Evolutionary conservation across 2,888 invertebrate species (phyloP), one percentile per base, ranked within the genome.

Genomic region (Plagodis pulveraria): DNA sequence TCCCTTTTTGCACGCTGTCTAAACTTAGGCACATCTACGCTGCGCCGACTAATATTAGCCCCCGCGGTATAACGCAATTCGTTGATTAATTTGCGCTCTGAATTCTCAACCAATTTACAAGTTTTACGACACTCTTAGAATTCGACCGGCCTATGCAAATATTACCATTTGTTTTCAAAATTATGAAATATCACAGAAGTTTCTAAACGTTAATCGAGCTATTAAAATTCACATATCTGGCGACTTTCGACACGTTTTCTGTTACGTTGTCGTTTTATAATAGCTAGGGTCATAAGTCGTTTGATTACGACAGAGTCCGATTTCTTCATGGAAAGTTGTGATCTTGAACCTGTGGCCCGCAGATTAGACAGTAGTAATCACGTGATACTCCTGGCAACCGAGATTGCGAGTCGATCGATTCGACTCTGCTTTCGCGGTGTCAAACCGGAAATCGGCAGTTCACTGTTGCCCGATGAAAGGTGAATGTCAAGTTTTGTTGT

Each of bases 401-500:
- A 63, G 71, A 72, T 49, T 34, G 60, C 52, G 41, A 62, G 61
- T 56, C 46, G 65, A 54, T 40, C 40, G 44, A 52, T 44, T 52
- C 42, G 50, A 56, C 63, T 48, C 74, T 66, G 81, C 89, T 89
- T 89, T 89, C 89, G 85, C 84, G 82, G 70, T 73, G 70, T 71
- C 71, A 43, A 78, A 77, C 87, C 86, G 87, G 88, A 87, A 86
- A 84, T 75, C 75, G 60, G 74, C 75, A 66, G 71, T 78, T 77
- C 77, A 78, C 76, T 38, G 49, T 36, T 10, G 40, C 66, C 70
- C 76, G 76, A 81, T 76, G 86, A 85, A 86, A 89, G 87, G 87
- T 86, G 87, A 89, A 88, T 89, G 89, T 89, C 88, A 88, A 84
- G 86, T 81, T 82, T 78, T 83, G 78, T 73, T 76, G 73, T 66